phyloP scores from a whole-genome alignment of 2,797 vertebrate genomes.

The Tympanoctomys barrerae region DNA sequence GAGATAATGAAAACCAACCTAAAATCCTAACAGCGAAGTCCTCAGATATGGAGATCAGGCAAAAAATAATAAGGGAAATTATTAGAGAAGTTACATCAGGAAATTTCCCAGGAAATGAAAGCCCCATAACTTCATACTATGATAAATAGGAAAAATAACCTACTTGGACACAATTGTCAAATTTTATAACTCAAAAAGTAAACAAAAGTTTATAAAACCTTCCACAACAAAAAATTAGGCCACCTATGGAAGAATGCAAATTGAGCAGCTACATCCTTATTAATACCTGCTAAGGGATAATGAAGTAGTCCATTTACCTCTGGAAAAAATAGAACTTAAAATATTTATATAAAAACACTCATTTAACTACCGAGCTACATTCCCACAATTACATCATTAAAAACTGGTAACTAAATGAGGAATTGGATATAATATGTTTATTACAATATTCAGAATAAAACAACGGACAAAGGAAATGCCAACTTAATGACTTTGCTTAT shows the following conservation, averaged over 20 bases:
- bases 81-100: background rate
- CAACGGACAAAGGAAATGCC: background rate
- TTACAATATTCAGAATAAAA: background rate
- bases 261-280: conserved; percentile 43
- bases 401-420: background rate
- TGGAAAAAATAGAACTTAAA: conserved; percentile 57
- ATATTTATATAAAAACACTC: background rate
- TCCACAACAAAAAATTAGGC: conserved; percentile 54
- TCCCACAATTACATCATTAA: background rate
- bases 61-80: background rate
- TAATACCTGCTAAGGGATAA: conserved; percentile 10
- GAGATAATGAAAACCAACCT: background rate
- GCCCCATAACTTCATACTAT: background rate
- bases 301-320: conserved; percentile 29
- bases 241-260: conserved; percentile 22
- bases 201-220: conserved; percentile 58
- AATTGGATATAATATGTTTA: background rate
- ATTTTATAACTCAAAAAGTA: conserved; percentile 43
- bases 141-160: conserved; percentile 8
- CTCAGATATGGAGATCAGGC: background rate
- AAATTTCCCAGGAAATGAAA: conserved; percentile 34
- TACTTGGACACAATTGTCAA: conserved; percentile 3
- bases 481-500: background rate
- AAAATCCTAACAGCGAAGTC: background rate
- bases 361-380: background rate